Evolutionary conservation across 2,888 invertebrate species (phyloP).

Genomic region (Drosophila hamatofila): DNA sequence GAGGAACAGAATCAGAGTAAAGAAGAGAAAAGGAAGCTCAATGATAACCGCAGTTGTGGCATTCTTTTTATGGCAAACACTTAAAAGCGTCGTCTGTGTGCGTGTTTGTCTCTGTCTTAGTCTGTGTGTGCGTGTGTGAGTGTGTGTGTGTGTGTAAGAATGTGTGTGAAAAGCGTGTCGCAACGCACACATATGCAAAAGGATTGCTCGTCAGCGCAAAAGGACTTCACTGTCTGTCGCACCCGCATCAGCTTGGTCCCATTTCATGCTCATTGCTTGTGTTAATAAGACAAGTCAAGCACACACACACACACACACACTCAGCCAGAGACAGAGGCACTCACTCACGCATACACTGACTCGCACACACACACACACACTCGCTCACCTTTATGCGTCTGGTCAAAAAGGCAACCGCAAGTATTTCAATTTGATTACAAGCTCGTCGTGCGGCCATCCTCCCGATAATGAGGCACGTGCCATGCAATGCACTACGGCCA

Average conservation of each 20-base stretch:
- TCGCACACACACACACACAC: background rate
- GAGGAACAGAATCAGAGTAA: background rate
- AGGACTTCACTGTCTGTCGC: slow-evolving; percentile 36
- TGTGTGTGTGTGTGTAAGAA: background rate
- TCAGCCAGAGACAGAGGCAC: background rate
- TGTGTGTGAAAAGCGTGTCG: slow-evolving; percentile 21
- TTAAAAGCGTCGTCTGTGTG: slow-evolving; percentile 14
- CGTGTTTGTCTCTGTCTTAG: background rate
- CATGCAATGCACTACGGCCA: slow-evolving; percentile 26
- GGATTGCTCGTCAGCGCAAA: slow-evolving; percentile 12
- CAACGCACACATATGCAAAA: slow-evolving; percentile 14
- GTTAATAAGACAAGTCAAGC: slow-evolving; percentile 32
- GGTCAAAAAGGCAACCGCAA: slow-evolving; percentile 56
- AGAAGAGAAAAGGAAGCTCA: background rate
- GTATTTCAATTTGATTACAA: slow-evolving; percentile 68
- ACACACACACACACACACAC: background rate
- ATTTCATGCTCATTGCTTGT: slow-evolving; percentile 55
- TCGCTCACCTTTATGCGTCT: background rate
- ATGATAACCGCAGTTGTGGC: slow-evolving; percentile 16
- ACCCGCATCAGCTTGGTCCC: slow-evolving; percentile 33
- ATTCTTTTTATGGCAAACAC: slow-evolving; percentile 37
- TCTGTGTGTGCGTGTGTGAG: background rate
- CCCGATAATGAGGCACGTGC: slow-evolving; percentile 49
- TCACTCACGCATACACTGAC: background rate
- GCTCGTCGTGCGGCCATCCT: slow-evolving; percentile 37